Base-by-base conservation (phyloP, 1,140 invertebrate genomes). In the Aphelinus atriplicis region DNA sequence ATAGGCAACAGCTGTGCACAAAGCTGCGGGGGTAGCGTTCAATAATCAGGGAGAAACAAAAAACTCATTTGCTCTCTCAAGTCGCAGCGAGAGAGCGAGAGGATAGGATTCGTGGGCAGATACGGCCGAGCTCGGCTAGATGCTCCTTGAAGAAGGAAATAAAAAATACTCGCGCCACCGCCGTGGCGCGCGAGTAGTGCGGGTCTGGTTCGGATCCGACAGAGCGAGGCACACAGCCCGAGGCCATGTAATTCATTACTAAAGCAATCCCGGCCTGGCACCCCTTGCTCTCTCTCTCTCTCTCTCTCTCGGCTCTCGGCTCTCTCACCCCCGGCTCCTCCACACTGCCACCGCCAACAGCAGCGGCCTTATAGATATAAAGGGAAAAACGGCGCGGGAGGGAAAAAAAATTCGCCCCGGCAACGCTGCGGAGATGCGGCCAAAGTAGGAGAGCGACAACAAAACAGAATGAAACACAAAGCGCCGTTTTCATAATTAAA, bases 241-340 rank as follows among this genome's bases (percentile, higher is more conserved):
- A 83, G 86, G 87, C 87, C 83, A 88, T 88, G 87, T 88, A 88
- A 88, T 88, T 88, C 87, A 88, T 88, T 87, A 87, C 86, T 87
- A 88, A 88, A 87, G 87, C 86, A 88, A 88, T 88, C 86, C 87
- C 85, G 85, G 84, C 85, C 84, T 85, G 84, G 80, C 83, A 80
- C 80, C 78, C 81, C 80, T 79, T 79, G 69, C 77, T 76, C 26
- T 26, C 26, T 79, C 80, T 61, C 58, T 60, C 43, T 69, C 50
- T 56, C 9, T 57, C 78, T 77, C 80, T 80, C 79, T 78, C 78
- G 75, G 26, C 78, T 77, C 80, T 81, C 26, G 26, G 26, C 26
- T 26, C 26, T 26, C 26, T 26, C 26, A 26, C 26, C 26, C 26
- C 26, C 26, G 26, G 26, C 26, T 26, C 26, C 26, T 26, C 26